These are phyloP conservation scores for Autographa gamma DNA, from an alignment of 2,888 invertebrate genomes.

Conservation along the genomic window DNA sequence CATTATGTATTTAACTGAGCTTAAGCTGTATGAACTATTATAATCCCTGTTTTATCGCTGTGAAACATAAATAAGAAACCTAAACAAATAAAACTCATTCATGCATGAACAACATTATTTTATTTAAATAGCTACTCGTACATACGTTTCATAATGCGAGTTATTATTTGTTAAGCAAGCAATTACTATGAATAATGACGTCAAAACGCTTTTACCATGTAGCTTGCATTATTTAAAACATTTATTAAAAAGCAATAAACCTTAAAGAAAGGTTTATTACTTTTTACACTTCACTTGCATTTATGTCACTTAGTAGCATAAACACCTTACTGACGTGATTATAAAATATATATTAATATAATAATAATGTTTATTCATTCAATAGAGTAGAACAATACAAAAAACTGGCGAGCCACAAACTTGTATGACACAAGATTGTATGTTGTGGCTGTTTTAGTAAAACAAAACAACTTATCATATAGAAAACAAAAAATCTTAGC, in stretches of 20 bases:
- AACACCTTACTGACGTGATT: too few relatives aligned
- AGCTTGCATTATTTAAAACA: background rate
- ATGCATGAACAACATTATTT: background rate
- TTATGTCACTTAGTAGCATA: too few relatives aligned
- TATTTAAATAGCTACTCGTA: background rate
- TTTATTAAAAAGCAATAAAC: background rate
- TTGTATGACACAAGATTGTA: too few relatives aligned
- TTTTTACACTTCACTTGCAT: too few relatives aligned
- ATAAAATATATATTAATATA: too few relatives aligned
- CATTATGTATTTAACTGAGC: background rate
- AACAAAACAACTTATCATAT: too few relatives aligned
- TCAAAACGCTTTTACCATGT: background rate
- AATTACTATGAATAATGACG: background rate
- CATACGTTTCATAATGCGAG: slow-evolving; percentile 1
- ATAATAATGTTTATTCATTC: too few relatives aligned
- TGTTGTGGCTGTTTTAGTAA: too few relatives aligned
- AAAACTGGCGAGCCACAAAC: too few relatives aligned
- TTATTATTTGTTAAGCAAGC: background rate
- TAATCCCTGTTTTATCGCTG: background rate
- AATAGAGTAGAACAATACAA: too few relatives aligned
- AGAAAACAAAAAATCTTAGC: too few relatives aligned
- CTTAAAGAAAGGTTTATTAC: too few relatives aligned
- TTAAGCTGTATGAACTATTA: background rate
- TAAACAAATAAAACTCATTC: background rate
- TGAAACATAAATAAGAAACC: background rate